phyloP scores from a whole-genome alignment of 2,888 invertebrate species.

The Drosophila mercatorum region DNA sequence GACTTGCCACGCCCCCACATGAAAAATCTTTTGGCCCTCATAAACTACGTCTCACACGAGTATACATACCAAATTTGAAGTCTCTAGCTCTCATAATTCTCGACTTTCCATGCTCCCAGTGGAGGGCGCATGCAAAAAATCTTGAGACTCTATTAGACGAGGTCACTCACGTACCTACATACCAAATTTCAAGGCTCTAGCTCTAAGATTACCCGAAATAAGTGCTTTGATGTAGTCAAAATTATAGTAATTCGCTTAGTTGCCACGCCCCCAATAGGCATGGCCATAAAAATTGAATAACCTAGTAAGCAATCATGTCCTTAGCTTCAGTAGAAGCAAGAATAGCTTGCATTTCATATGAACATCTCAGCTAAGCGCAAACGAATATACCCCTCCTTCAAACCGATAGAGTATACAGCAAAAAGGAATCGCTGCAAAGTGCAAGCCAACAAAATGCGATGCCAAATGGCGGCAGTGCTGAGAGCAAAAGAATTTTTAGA shows the following conservation, averaged over 20 bases:
- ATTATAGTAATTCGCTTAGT: not conserved
- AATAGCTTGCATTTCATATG: not conserved
- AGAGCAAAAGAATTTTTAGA: conserved; percentile 68
- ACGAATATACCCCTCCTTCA: not conserved
- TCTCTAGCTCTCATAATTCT: no score
- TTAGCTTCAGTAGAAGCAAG: not conserved
- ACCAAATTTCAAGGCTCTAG: not conserved
- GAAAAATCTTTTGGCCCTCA: no score
- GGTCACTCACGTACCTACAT: not conserved
- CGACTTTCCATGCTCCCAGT: no score
- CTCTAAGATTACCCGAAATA: not conserved
- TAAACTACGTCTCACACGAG: no score
- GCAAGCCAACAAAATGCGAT: conserved; percentile 59
- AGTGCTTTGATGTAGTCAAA: not conserved
- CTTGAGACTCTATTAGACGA: no score
- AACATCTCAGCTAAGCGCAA: not conserved
- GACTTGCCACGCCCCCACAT: no score
- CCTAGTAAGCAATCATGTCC: not conserved
- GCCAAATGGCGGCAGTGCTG: conserved; percentile 37
- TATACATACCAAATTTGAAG: no score
- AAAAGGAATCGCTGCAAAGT: conserved; percentile 22
- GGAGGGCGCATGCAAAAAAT: no score
- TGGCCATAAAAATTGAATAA: not conserved
- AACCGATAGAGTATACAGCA: not conserved
- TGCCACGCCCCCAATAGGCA: not conserved